Evolutionary conservation across 2,113 vertebrate genomes (phyloP), one percentile per base, ranked within the genome.

Genomic region (Corydoras maculifer): DNA sequence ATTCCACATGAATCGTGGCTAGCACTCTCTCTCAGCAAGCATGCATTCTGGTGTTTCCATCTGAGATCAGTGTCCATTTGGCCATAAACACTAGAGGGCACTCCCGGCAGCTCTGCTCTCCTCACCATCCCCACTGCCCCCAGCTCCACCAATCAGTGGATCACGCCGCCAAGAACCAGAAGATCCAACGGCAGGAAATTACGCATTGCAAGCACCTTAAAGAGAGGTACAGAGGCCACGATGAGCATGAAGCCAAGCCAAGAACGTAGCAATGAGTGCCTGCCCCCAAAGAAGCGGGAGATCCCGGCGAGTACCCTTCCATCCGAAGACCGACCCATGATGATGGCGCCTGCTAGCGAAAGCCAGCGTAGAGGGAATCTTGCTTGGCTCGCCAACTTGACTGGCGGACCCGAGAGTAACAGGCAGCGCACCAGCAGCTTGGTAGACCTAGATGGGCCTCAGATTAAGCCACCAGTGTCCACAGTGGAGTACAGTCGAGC

Each of bases 201-300:
- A 25, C 18, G 18, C 18, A 63, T 1, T 60, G 31, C 67, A 63
- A 72, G 14, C 32, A 25, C 13, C 10, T 54, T 58, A 61, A 30
- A 75, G 30, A 75, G 50, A 69, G 48, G 55, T 30, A 69, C 48
- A 65, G 59, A 31, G 78, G 58, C 66, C 12, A 31, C 62, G 78
- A 58, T 74, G 92, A 94, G 89, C 82, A 99, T 98, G 97, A 98
- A 98, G 93, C 97, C 95, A 84, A 96, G 92, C 87, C 95, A 96
- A 82, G 97, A 99, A 84, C 90, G 97, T 84, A 98, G 95, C 88
- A 98, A 98, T 78, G 97, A 98, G 90, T 95, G 96, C 91, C 89
- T 99, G 84, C 97, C 97, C 66, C 97, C 97, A 61, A 99, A 99
- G 87, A 99, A 99, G 85, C 91, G 97, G 80, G 96, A 98, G 86